Evolutionary conservation across 2,113 vertebrate species (phyloP).

Genomic region (Notothenia rossii): DNA sequence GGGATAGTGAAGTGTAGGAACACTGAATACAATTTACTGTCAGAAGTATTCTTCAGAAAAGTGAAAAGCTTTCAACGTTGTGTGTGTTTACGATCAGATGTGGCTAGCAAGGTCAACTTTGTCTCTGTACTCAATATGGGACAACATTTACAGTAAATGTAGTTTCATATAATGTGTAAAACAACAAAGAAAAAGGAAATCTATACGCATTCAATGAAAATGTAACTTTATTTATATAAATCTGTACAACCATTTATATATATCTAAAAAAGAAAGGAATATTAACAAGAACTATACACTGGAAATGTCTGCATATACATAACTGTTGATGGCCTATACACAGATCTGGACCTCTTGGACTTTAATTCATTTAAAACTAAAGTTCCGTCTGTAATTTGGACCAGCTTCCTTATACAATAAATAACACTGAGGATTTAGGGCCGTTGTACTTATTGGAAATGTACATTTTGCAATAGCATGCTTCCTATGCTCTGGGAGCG

Average conservation of each 20-base stretch:
- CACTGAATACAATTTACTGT: slow-evolving; percentile 29
- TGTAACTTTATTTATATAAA: slow-evolving; percentile 65
- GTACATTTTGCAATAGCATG: slow-evolving; percentile 42
- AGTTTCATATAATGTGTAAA: background rate
- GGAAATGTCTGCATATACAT: slow-evolving; percentile 22
- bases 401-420: slow-evolving; percentile 16
- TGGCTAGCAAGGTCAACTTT: background rate
- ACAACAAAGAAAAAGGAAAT: background rate
- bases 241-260: slow-evolving; percentile 60
- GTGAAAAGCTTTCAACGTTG: slow-evolving; percentile 13
- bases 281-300: slow-evolving; percentile 74
- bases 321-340: slow-evolving; percentile 16
- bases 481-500: slow-evolving; percentile 11
- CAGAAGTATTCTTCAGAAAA: slow-evolving; percentile 22
- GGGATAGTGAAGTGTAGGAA: slow-evolving; percentile 1
- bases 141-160: background rate
- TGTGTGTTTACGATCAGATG: slow-evolving; percentile 20
- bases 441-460: slow-evolving; percentile 29
- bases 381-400: slow-evolving; percentile 40
- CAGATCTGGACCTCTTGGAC: slow-evolving; percentile 33
- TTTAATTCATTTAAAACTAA: slow-evolving; percentile 37
- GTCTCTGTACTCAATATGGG: background rate
- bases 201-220: slow-evolving; percentile 13
- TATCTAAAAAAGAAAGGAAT: slow-evolving; percentile 27
- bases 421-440: slow-evolving; percentile 24